phyloP scores from a whole-genome alignment of 1,140 invertebrate genomes.

The Chrysoperla carnea region DNA sequence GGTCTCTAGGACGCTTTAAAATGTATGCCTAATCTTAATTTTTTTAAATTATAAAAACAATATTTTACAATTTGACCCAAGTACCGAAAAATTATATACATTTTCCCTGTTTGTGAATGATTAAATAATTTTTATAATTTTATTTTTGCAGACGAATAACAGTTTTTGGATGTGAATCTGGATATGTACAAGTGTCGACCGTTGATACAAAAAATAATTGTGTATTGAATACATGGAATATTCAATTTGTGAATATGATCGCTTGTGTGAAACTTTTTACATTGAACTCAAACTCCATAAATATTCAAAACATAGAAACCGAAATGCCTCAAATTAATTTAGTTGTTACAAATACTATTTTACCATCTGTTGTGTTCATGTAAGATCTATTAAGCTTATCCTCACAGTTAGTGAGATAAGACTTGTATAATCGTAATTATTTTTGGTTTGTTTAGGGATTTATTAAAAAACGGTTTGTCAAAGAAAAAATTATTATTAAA shows the following conservation, averaged over 20 bases:
- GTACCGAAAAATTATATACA: no score
- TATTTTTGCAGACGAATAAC: slow-evolving; percentile 30
- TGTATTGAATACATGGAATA: slow-evolving; percentile 28
- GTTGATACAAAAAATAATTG: slow-evolving; percentile 28
- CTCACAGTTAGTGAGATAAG: background rate
- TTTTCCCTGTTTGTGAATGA: no score
- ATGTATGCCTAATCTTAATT: no score
- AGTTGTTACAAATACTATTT: slow-evolving; percentile 35
- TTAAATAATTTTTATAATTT: background rate
- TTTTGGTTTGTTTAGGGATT: slow-evolving; percentile 26
- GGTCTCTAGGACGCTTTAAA: no score
- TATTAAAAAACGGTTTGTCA: slow-evolving; percentile 34
- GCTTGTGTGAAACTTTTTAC: slow-evolving; percentile 27
- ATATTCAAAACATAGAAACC: slow-evolving; percentile 1
- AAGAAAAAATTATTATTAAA: slow-evolving; percentile 27
- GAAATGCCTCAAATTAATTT: slow-evolving; percentile 27
- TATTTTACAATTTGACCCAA: no score
- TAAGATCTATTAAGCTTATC: slow-evolving; percentile 17
- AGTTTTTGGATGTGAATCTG: slow-evolving; percentile 44
- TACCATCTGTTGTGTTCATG: slow-evolving; percentile 39
- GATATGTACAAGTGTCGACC: slow-evolving; percentile 32
- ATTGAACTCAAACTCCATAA: slow-evolving; percentile 1
- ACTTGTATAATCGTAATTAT: background rate
- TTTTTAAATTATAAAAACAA: no score
- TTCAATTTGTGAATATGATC: slow-evolving; percentile 38